A percentile compares a stretch with the other conserved stretches of the same genome.
Conservation (phyloP, 30 jellyfish, hydroid and myxozoan species). For the Aurelia sp. region DNA sequence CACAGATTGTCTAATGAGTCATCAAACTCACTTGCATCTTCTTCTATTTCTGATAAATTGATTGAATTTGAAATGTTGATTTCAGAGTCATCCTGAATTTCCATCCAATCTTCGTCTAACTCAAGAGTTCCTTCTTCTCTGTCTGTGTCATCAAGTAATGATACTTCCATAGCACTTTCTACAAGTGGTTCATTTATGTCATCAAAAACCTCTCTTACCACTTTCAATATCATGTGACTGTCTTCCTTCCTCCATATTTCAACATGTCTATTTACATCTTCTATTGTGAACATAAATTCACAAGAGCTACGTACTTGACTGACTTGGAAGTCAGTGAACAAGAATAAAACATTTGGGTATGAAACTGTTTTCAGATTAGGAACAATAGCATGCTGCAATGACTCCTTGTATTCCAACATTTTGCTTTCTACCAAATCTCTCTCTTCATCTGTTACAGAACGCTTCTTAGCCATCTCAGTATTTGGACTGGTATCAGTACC, state of each 20-base stretch:
- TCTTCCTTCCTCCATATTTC: not conserved
- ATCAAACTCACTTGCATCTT: too few species aligned
- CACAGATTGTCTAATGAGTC: too few species aligned
- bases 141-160: not conserved
- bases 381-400: not conserved
- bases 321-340: slow-evolving; percentile 1
- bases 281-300: not conserved
- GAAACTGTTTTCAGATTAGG: not conserved
- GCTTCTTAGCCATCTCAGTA: slow-evolving; percentile 1
- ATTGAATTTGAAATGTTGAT: too few species aligned
- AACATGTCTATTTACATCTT: not conserved
- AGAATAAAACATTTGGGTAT: not conserved
- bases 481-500: not conserved
- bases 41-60: too few species aligned
- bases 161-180: too few species aligned
- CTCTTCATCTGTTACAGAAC: slow-evolving; percentile 6
- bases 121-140: not conserved
- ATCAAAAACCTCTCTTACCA: not conserved
- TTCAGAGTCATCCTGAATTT: too few species aligned
- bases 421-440: not conserved
- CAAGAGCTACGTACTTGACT: not conserved
- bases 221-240: not conserved
- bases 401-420: not conserved
- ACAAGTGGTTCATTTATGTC: not conserved
- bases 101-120: too few species aligned